A percentile compares a stretch with the other conserved stretches of the same genome.
phyloP scores from a whole-genome alignment of 2,888 invertebrate genomes.

The Cryptocheilus praepositus region DNA sequence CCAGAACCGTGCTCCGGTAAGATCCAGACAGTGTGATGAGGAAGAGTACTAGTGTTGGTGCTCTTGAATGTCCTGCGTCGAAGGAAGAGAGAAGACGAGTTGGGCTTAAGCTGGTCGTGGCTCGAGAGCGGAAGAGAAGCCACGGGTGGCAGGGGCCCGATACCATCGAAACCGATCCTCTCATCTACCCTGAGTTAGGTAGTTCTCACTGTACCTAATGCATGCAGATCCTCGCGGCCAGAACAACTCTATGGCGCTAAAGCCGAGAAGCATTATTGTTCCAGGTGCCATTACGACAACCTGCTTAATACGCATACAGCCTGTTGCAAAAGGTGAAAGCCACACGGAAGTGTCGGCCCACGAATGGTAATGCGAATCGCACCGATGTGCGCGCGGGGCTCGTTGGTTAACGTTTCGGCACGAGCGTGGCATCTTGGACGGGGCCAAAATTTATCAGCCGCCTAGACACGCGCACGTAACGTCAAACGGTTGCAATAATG shows the following conservation, averaged over 20 bases:
- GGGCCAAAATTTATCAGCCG: not conserved
- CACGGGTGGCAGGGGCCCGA: constrained; percentile 65
- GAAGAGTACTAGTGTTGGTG: no score
- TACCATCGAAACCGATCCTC: constrained; percentile 67
- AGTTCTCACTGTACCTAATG: constrained; percentile 59
- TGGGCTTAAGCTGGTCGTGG: constrained; percentile 21
- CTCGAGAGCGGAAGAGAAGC: constrained; percentile 63
- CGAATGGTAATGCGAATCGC: constrained; percentile 19
- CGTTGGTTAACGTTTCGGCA: not conserved
- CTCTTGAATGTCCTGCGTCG: no score
- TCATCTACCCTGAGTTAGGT: constrained; percentile 59
- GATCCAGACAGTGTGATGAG: no score
- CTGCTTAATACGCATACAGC: constrained; percentile 35
- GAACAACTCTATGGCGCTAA: constrained; percentile 59
- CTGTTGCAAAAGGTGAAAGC: constrained; percentile 61
- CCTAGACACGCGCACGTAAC: no score
- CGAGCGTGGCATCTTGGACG: not conserved
- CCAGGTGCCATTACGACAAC: constrained; percentile 60
- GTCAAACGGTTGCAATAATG: no score
- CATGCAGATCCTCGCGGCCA: constrained; percentile 51
- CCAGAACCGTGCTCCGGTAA: no score
- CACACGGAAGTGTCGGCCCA: constrained; percentile 46
- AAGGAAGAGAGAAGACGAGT: not conserved
- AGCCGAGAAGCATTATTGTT: constrained; percentile 58
- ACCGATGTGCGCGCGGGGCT: not conserved